Conservation (phyloP, 2,797 vertebrate genomes). For the Myotis vivesi region DNA sequence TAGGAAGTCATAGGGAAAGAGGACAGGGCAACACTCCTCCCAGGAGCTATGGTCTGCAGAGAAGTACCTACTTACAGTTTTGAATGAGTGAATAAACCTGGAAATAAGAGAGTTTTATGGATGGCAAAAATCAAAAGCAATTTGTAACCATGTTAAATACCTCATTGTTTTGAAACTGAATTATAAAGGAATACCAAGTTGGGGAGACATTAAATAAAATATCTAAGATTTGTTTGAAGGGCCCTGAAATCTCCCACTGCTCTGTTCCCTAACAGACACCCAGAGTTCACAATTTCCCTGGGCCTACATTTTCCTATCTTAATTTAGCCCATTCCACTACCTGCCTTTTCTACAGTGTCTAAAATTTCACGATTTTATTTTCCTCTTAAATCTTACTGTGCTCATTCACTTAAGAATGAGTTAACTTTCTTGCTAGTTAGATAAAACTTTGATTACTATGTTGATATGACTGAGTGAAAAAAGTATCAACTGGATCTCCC, state of each 20-base stretch:
- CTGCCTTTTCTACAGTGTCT: neutral
- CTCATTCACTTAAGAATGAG: neutral
- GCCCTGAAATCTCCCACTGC: rapidly evolving
- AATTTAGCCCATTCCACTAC: neutral
- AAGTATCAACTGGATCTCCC: neutral
- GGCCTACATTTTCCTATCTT: neutral
- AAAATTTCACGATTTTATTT: neutral
- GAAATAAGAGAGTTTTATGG: neutral
- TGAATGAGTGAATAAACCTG: neutral
- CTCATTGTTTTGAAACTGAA: neutral
- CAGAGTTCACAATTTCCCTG: neutral
- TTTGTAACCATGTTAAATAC: neutral
- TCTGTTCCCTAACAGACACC: neutral
- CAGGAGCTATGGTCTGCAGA: neutral
- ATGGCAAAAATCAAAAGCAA: neutral
- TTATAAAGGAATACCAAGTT: neutral
- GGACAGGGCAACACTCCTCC: neutral
- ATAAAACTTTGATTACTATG: neutral
- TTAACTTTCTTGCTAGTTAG: neutral
- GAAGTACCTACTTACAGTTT: neutral
- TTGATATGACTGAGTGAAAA: neutral
- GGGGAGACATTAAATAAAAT: neutral
- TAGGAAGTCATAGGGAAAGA: neutral
- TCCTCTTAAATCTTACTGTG: neutral
- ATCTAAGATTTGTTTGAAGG: neutral